phyloP scores from a whole-genome alignment of 2,888 invertebrate genomes.

The Apotomis turbidana region DNA sequence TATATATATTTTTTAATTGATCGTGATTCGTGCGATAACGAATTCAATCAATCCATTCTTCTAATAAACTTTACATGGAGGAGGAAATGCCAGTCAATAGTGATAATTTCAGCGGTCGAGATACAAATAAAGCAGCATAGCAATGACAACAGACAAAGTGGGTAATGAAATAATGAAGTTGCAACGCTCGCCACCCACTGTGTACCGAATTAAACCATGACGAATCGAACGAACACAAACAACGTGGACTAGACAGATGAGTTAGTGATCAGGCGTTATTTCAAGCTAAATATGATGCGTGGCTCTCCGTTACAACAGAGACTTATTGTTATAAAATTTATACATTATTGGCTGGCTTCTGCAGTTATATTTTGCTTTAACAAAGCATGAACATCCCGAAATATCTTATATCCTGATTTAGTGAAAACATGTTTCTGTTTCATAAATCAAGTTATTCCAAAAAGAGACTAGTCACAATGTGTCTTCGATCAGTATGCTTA shows the following conservation, averaged over 20 bases:
- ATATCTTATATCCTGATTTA: no score
- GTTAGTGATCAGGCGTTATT: constrained; percentile 33
- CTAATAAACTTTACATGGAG: constrained; percentile 1
- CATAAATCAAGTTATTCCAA: constrained; percentile 3
- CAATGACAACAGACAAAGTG: constrained; percentile 49
- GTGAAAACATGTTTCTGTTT: not conserved
- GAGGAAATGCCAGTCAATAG: constrained; percentile 14
- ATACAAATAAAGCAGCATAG: constrained; percentile 36
- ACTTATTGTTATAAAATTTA: constrained; percentile 8
- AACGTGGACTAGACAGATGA: constrained; percentile 34
- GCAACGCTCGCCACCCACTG: constrained; percentile 64
- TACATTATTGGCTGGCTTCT: not conserved
- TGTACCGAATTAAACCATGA: constrained; percentile 65
- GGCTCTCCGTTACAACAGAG: constrained; percentile 1
- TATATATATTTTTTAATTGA: not conserved
- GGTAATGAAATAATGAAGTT: constrained; percentile 56
- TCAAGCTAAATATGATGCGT: constrained; percentile 32
- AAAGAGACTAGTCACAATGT: constrained; percentile 1
- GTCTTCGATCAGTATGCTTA: constrained; percentile 43
- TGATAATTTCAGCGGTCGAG: constrained; percentile 27
- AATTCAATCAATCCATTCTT: not conserved
- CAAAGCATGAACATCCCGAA: no score
- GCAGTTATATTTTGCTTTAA: not conserved
- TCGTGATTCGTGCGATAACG: not conserved
- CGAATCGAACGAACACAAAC: constrained; percentile 51